These are phyloP conservation scores for Hyperoodon ampullatus DNA, from an alignment of 2,113 vertebrate genomes.

Conservation along the genomic window DNA sequence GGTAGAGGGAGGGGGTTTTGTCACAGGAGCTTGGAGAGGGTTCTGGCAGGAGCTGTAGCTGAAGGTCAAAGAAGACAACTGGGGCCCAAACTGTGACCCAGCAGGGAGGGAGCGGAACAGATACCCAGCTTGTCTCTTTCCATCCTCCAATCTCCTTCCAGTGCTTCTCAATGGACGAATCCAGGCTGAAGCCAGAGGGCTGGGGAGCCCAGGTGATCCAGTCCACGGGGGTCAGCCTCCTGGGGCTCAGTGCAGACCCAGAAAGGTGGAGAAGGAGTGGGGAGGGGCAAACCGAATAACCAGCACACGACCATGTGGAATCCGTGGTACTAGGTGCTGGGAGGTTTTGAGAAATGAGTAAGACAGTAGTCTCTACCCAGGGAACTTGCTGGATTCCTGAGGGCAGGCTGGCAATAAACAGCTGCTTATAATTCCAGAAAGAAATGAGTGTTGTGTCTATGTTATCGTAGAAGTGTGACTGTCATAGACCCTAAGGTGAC, in stretches of 20 bases:
- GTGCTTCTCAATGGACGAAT: not conserved
- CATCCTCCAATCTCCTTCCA: not conserved
- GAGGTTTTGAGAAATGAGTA: not conserved
- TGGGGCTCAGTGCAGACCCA: not conserved
- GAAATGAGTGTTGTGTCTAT: not conserved
- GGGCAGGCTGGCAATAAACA: not conserved
- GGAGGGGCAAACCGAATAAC: not conserved
- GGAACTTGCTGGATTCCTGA: not conserved
- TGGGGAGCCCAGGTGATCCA: not conserved
- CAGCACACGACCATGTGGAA: accelerated
- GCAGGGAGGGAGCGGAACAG: not conserved
- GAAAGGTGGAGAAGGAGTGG: not conserved
- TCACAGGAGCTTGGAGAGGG: not conserved
- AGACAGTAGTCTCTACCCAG: not conserved
- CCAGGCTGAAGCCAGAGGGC: not conserved
- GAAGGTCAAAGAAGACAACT: not conserved
- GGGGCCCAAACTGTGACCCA: not conserved
- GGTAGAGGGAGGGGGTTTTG: not conserved
- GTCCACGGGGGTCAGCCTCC: not conserved
- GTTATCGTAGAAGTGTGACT: not conserved
- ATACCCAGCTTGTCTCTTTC: not conserved
- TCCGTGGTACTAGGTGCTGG: not conserved
- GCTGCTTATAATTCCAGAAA: not conserved
- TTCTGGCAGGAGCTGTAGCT: not conserved
- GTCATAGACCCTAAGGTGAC: not conserved